phyloP scores from a whole-genome alignment of 2,888 invertebrate genomes.

The Drosophila greeni region DNA sequence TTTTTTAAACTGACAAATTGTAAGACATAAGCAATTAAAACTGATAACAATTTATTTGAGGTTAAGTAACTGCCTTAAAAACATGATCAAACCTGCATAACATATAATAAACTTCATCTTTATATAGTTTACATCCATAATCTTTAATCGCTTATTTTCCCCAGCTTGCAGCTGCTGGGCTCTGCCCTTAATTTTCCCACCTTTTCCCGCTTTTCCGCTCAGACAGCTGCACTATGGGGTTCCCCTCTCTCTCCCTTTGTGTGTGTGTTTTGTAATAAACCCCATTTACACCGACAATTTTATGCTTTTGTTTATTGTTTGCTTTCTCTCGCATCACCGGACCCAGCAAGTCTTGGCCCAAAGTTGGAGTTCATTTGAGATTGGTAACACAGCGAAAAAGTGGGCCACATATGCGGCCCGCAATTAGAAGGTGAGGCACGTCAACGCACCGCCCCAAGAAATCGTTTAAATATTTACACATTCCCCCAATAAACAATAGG shows the following conservation, averaged over 20 bases:
- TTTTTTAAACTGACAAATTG: not conserved
- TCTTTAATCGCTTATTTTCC: not conserved
- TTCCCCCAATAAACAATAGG: conserved; percentile 29
- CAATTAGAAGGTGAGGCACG: conserved; percentile 41
- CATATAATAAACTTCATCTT: not conserved
- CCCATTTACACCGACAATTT: conserved; percentile 55
- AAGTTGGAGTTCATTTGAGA: conserved; percentile 60
- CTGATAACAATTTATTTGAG: too few relatives aligned
- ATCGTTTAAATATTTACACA: conserved; percentile 43
- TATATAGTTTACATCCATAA: not conserved
- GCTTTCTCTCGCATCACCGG: conserved; percentile 28
- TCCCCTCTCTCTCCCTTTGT: conserved; percentile 11
- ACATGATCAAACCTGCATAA: too few relatives aligned
- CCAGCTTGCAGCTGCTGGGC: conserved; percentile 2
- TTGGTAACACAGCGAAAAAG: conserved; percentile 27
- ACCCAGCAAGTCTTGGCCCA: conserved; percentile 10
- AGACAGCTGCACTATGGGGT: conserved; percentile 51
- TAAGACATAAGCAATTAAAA: not conserved
- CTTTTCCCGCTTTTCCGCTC: conserved; percentile 28
- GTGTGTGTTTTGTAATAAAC: conserved; percentile 58
- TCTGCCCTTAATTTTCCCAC: conserved; percentile 32
- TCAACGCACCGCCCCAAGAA: conserved; percentile 26
- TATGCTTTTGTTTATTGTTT: conserved; percentile 46
- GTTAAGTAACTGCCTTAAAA: not conserved
- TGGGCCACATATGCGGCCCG: conserved; percentile 24